Evolutionary conservation across 2,797 vertebrate species (phyloP).

Genomic region (Acanthurus lineatus): DNA sequence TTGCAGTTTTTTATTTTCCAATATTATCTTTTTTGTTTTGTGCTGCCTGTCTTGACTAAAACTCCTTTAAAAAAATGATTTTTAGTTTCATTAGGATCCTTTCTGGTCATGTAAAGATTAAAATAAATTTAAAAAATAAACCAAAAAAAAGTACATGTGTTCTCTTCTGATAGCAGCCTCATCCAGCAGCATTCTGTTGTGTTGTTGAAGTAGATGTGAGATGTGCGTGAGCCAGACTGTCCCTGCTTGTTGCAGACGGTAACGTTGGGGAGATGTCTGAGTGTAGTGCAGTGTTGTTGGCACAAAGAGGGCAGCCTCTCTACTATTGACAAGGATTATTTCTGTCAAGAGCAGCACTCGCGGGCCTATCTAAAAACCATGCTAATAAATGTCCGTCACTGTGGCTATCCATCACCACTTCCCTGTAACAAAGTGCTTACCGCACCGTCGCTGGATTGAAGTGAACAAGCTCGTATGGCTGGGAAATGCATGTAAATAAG

Average conservation of each 20-base stretch:
- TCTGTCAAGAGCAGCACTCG: slow-evolving; percentile 82
- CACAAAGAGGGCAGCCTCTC: slow-evolving; percentile 64
- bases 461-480: slow-evolving; percentile 74
- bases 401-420: slow-evolving; percentile 76
- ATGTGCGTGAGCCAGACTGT: slow-evolving; percentile 41
- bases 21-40: too few species aligned
- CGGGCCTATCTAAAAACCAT: slow-evolving; percentile 74
- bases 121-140: too few species aligned
- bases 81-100: too few species aligned
- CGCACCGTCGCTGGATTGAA: slow-evolving; percentile 74
- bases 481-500: slow-evolving; percentile 71
- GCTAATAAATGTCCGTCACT: slow-evolving; percentile 82
- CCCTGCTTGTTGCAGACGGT: slow-evolving; percentile 12
- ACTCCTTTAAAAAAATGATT: too few species aligned
- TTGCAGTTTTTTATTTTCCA: too few species aligned
- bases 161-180: slow-evolving; percentile 47
- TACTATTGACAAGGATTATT: slow-evolving; percentile 79
- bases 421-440: slow-evolving; percentile 72
- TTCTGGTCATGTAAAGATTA: too few species aligned
- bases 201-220: slow-evolving; percentile 7
- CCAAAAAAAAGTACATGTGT: slow-evolving; percentile 49
- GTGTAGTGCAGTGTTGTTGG: slow-evolving; percentile 38
- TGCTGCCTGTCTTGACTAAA: too few species aligned
- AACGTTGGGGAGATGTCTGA: slow-evolving; percentile 38
- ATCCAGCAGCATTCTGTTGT: slow-evolving; percentile 46